Base-by-base conservation (phyloP, 2,888 invertebrate species). In the Apodemia zela region DNA sequence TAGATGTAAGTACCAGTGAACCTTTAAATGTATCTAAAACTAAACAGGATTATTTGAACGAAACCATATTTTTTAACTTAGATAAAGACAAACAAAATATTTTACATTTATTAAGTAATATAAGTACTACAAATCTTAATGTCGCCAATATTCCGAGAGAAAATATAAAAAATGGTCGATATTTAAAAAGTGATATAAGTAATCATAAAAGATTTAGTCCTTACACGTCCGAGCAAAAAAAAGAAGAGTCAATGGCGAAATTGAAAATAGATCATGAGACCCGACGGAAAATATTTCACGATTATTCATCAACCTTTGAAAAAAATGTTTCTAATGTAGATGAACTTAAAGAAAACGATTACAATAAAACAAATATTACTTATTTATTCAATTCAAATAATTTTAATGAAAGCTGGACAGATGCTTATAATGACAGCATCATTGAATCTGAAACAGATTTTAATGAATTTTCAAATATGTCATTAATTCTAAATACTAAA, bases 271-370 rank as follows among this genome's bases (percentile, higher is more conserved):
- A 90, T 38, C 89, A 90, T 38, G 80, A 70, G 1, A 86, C 85
- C 2, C 77, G 85, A 72, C 78, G 76, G 0, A 89, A 86, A 72
- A 81, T 90, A 69, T 87, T 84, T 54, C 62, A 85, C 60, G 89
- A 89, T 73, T 90, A 87, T 67, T 87, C 83, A 15, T 83, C 84
- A 64, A 90, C 90, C 11, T 62, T 2, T 80, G 88, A 3, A 83
- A 85, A 66, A 85, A 83, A 76, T 18, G 17, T 17, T 47, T 45
- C 62, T 5, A 29, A 60, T 35, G 54, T 3, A 5, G n/a, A 11
- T 33, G 42, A 62, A 51, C 11, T 6, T 5, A 25, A 13, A 21
- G 21, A 25, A 51, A 21, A 51, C 11, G 13, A 25, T 21, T 51
- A 11, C 18, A 51, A 51, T 5, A 15, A 51, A 51, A 25, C 21